phyloP scores from a whole-genome alignment of 2,113 vertebrate species.

The Numenius arquata region DNA sequence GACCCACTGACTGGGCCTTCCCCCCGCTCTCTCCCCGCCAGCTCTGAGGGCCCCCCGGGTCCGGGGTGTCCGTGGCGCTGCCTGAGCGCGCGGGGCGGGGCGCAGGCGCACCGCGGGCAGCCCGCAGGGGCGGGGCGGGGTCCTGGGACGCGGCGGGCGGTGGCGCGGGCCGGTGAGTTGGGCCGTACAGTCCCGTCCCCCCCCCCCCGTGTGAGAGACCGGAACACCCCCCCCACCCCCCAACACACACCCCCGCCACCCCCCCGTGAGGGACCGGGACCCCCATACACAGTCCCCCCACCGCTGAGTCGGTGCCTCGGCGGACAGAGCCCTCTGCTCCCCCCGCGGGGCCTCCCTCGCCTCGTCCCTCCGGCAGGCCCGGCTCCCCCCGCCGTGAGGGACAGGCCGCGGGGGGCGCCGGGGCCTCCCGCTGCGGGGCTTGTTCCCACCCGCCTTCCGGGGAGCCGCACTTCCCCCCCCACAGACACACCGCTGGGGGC shows the following conservation, averaged over 20 bases:
- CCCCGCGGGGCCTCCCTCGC: neutral
- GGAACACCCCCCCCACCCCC: too few relatives aligned
- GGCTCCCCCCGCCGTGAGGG: neutral
- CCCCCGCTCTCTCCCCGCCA: too few relatives aligned
- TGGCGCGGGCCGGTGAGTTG: neutral
- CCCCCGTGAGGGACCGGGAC: neutral
- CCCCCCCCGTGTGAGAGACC: too few relatives aligned
- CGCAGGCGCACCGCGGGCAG: neutral
- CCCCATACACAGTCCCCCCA: neutral
- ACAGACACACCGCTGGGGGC: neutral
- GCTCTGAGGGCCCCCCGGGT: accelerated
- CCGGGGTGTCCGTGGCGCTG: neutral
- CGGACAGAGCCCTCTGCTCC: too few relatives aligned
- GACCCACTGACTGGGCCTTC: accelerated
- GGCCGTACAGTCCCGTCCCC: too few relatives aligned
- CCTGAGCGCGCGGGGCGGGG: neutral
- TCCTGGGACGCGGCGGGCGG: neutral
- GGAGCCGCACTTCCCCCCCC: too few relatives aligned
- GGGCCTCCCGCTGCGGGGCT: too few relatives aligned
- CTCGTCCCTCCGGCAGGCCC: neutral
- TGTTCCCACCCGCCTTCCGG: neutral
- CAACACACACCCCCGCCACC: too few relatives aligned
- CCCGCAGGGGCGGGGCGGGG: neutral
- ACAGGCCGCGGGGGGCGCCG: neutral
- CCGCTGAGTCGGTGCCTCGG: neutral